phyloP scores from a whole-genome alignment of 2,113 vertebrate species.

The Psittacus erithacus region DNA sequence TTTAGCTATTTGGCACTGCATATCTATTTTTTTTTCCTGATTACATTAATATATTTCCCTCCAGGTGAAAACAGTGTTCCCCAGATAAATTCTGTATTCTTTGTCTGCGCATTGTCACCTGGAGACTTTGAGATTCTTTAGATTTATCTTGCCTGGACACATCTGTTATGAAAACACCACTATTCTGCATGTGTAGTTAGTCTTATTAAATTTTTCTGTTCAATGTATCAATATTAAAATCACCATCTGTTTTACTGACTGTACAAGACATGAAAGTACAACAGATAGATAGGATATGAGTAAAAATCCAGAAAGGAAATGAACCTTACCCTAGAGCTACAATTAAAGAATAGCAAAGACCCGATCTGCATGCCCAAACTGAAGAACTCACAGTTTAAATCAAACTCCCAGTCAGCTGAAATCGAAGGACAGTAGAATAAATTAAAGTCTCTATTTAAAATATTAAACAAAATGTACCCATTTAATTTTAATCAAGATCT shows the following conservation, averaged over 20 bases:
- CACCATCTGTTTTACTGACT: neutral
- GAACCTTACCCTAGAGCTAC: neutral
- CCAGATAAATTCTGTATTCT: neutral
- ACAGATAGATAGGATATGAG: neutral
- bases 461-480: neutral
- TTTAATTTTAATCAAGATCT: neutral
- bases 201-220: conserved; percentile 19
- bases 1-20: neutral
- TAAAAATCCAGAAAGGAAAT: conserved; percentile 39
- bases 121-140: neutral
- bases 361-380: neutral
- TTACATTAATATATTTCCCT: neutral
- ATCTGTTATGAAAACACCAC: neutral
- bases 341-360: neutral
- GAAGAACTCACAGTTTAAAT: neutral
- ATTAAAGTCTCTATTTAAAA: neutral
- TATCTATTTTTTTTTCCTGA: neutral
- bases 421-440: neutral
- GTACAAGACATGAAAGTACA: neutral
- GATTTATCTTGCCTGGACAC: neutral
- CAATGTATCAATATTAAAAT: conserved; percentile 45
- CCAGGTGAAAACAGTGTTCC: neutral
- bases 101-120: neutral
- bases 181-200: neutral
- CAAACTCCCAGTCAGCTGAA: neutral